These are phyloP conservation scores for Trematomus loennbergii DNA, from an alignment of 2,113 vertebrate species.

Conservation along the genomic window DNA sequence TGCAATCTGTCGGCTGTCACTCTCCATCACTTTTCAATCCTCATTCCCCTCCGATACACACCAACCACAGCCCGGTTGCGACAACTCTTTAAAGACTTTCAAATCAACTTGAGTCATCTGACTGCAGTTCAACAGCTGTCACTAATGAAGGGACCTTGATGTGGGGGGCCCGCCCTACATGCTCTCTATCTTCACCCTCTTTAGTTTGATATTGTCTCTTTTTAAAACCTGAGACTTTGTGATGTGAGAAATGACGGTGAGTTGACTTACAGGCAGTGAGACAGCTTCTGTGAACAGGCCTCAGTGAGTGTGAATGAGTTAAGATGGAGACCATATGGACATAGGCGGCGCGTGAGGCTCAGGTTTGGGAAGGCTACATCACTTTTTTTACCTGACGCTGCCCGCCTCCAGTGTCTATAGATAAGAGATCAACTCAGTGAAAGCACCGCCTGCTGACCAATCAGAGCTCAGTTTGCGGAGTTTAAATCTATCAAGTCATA, in stretches of 20 bases:
- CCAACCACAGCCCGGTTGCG: conserved; percentile 26
- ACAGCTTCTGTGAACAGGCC: background rate
- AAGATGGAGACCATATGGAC: background rate
- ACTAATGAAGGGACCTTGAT: conserved; percentile 52
- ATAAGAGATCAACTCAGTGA: too few relatives aligned
- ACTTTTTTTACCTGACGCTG: too few relatives aligned
- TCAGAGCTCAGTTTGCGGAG: too few relatives aligned
- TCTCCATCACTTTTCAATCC: conserved; percentile 74
- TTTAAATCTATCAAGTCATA: too few relatives aligned
- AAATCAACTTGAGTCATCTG: conserved; percentile 68
- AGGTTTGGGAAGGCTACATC: too few relatives aligned
- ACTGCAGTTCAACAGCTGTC: conserved; percentile 64
- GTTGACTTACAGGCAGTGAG: background rate
- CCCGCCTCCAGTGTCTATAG: too few relatives aligned
- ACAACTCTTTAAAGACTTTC: conserved; percentile 72
- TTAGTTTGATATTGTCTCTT: conserved; percentile 24
- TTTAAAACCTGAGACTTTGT: background rate
- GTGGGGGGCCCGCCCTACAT: conserved; percentile 1
- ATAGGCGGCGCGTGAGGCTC: too few relatives aligned
- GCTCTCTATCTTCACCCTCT: background rate
- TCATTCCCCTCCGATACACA: conserved; percentile 65
- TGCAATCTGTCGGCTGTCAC: conserved; percentile 84
- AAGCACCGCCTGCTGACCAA: too few relatives aligned
- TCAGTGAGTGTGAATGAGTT: background rate
- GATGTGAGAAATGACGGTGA: background rate